Conservation (phyloP, 1,140 invertebrate species). For the Antheraea mylitta region DNA sequence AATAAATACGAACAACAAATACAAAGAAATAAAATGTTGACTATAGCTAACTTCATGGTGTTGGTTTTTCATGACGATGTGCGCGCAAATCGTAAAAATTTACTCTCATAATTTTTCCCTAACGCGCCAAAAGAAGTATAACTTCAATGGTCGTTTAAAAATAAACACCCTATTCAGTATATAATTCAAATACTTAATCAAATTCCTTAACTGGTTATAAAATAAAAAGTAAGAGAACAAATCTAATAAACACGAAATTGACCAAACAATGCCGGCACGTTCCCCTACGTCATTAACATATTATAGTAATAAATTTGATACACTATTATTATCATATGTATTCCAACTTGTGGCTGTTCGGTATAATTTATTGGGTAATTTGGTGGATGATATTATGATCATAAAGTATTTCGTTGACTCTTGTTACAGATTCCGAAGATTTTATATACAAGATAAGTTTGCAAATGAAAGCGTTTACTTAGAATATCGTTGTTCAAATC, state of each 20-base stretch:
- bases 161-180: neutral
- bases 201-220: neutral
- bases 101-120: too few relatives aligned
- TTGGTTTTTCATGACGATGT: too few relatives aligned
- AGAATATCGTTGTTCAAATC: neutral
- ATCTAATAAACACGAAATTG: slow-evolving; percentile 29
- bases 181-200: neutral
- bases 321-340: slow-evolving; percentile 9
- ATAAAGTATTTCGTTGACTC: neutral
- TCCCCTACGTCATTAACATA: slow-evolving; percentile 25
- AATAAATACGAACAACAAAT: too few relatives aligned
- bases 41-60: too few relatives aligned
- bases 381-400: slow-evolving; percentile 4
- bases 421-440: neutral
- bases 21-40: too few relatives aligned
- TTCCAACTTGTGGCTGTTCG: slow-evolving; percentile 3
- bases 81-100: too few relatives aligned
- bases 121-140: too few relatives aligned
- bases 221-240: slow-evolving; percentile 13
- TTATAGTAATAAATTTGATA: slow-evolving; percentile 25
- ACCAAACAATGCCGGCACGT: slow-evolving; percentile 21
- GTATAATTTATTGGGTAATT: slow-evolving; percentile 25
- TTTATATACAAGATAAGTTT: neutral
- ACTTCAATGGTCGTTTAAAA: too few relatives aligned
- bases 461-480: neutral